Evolutionary conservation across 2,113 vertebrate species (phyloP).

Genomic region (Illadopsis cleaveri): DNA sequence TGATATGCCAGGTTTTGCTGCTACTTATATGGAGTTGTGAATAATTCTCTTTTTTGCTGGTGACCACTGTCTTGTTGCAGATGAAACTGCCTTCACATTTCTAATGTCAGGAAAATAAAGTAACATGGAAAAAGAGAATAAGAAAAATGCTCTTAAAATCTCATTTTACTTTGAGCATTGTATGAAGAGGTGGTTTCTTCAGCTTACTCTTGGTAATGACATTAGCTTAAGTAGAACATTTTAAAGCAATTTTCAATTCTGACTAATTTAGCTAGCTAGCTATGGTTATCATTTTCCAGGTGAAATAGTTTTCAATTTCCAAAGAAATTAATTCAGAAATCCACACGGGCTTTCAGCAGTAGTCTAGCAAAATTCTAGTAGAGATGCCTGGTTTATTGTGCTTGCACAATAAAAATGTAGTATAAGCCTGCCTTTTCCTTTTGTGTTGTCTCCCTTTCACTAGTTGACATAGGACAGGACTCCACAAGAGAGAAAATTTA

Average conservation of each 20-base stretch:
- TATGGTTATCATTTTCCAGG: background rate
- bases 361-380: background rate
- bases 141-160: background rate
- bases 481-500: background rate
- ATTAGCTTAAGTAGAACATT: background rate
- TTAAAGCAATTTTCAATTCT: background rate
- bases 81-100: background rate
- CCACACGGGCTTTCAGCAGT: background rate
- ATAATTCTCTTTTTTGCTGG: background rate
- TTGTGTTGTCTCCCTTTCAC: background rate
- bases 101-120: background rate
- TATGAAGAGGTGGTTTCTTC: background rate
- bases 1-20: background rate
- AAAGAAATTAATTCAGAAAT: slow-evolving; percentile 1
- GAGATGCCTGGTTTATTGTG: background rate
- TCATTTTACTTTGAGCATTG: background rate
- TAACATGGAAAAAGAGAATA: background rate
- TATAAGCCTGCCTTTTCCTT: background rate
- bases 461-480: background rate
- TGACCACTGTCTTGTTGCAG: background rate
- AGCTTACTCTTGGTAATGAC: background rate
- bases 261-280: background rate
- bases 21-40: background rate
- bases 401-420: background rate
- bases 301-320: background rate